Percentiles rank a stretch among this genome's conserved stretches.
Conservation (phyloP, 2,113 vertebrate genomes). For the Callocephalon fimbriatum region DNA sequence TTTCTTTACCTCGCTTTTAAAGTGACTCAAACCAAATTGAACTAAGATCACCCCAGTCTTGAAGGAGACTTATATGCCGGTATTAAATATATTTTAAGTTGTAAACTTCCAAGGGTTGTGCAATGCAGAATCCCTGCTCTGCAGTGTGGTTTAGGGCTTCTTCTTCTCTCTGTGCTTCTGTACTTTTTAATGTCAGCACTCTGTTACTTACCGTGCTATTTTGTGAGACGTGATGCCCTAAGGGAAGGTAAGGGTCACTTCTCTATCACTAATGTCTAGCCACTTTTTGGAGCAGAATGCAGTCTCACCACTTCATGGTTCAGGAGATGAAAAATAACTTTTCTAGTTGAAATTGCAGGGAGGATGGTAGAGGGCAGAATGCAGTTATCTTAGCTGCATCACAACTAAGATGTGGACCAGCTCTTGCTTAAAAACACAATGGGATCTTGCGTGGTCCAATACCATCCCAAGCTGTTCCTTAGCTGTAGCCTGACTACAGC, state of each 20-base stretch:
- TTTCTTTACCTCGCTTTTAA: background rate
- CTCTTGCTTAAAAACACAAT: background rate
- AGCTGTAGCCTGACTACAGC: background rate
- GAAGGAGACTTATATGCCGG: background rate
- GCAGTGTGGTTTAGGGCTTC: slow-evolving; percentile 18
- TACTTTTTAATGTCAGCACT: background rate
- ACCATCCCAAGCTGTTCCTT: background rate
- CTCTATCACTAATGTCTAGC: background rate
- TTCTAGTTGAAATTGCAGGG: background rate
- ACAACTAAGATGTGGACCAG: background rate
- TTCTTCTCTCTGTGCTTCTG: background rate
- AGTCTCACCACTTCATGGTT: background rate
- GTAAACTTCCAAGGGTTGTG: background rate
- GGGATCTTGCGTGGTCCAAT: background rate
- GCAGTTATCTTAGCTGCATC: background rate
- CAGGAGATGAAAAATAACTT: background rate
- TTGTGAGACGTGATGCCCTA: background rate
- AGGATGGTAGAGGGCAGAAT: background rate
- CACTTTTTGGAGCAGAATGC: background rate
- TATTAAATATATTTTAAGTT: background rate
- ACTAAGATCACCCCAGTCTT: background rate
- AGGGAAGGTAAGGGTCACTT: background rate
- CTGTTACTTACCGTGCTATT: background rate
- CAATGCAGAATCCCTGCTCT: slow-evolving; percentile 44
- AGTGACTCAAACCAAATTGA: background rate